Conservation (phyloP, 2,797 vertebrate species). For the Hyperoplus immaculatus region DNA sequence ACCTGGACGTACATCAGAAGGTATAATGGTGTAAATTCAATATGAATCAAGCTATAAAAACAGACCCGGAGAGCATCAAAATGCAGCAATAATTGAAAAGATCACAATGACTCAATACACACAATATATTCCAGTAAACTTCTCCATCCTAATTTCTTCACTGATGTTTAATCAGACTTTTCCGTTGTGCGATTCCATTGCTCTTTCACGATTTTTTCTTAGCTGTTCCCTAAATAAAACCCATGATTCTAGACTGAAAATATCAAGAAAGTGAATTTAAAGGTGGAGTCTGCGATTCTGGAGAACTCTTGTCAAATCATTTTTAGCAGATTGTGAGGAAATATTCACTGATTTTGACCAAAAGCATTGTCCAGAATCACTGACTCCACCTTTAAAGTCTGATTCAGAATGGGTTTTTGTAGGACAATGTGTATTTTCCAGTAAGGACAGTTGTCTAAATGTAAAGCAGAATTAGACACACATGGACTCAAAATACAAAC, state of each 20-base stretch:
- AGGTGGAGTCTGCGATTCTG: too few relatives aligned
- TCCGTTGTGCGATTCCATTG: neutral
- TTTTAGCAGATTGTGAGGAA: too few relatives aligned
- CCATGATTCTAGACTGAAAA: neutral
- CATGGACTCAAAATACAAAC: neutral
- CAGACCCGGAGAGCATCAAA: neutral
- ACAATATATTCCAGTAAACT: neutral
- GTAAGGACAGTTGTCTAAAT: neutral
- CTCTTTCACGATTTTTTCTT: too few relatives aligned
- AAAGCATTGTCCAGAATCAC: too few relatives aligned
- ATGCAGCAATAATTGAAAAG: constrained; percentile 6
- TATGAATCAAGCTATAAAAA: neutral
- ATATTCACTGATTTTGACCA: too few relatives aligned
- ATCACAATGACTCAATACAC: neutral
- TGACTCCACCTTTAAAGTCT: too few relatives aligned
- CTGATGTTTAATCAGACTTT: neutral
- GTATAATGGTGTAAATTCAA: neutral
- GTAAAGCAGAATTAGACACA: neutral
- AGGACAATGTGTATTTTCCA: neutral
- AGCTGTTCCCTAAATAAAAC: too few relatives aligned
- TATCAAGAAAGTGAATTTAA: too few relatives aligned
- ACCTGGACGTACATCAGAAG: neutral
- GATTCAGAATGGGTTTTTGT: neutral
- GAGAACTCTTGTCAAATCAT: too few relatives aligned
- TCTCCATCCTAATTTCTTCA: neutral